Evolutionary conservation across 2,113 vertebrate genomes (phyloP).

Genomic region (Phrynocephalus versicolor): DNA sequence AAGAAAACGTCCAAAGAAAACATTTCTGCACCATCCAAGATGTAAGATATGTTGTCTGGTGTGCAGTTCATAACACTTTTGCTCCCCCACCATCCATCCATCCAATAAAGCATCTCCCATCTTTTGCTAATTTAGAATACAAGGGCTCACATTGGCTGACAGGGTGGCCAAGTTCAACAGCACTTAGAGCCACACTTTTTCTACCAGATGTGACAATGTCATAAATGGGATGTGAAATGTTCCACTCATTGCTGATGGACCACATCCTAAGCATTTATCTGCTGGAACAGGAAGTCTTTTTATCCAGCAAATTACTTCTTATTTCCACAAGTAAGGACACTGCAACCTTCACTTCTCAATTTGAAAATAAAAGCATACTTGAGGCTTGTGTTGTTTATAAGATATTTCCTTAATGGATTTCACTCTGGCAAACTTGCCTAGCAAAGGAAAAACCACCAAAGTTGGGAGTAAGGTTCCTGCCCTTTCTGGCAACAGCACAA

Average conservation of each 20-base stretch:
- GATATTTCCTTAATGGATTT: conserved; percentile 65
- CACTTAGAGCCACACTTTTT: not conserved
- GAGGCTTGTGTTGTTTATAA: conserved; percentile 48
- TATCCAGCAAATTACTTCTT: not conserved
- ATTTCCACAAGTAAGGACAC: not conserved
- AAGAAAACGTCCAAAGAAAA: no score
- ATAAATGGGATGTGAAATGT: not conserved
- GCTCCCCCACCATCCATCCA: no score
- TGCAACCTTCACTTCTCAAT: conserved; percentile 34
- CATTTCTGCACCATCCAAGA: no score
- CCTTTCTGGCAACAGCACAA: conserved; percentile 63
- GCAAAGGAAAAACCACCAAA: conserved; percentile 48
- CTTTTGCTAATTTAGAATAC: no score
- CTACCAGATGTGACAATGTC: not conserved
- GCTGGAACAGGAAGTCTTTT: not conserved
- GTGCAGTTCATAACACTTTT: no score
- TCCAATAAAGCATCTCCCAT: no score
- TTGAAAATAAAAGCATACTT: conserved; percentile 39
- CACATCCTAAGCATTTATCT: not conserved
- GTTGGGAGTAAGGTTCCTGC: conserved; percentile 47
- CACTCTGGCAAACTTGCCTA: conserved; percentile 63
- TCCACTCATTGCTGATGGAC: not conserved
- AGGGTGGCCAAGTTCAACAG: no score
- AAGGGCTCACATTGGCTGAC: no score
- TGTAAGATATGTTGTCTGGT: no score